These are phyloP conservation scores for Clitarchus hookeri DNA, from an alignment of 2,888 invertebrate genomes.

Conservation along the genomic window DNA sequence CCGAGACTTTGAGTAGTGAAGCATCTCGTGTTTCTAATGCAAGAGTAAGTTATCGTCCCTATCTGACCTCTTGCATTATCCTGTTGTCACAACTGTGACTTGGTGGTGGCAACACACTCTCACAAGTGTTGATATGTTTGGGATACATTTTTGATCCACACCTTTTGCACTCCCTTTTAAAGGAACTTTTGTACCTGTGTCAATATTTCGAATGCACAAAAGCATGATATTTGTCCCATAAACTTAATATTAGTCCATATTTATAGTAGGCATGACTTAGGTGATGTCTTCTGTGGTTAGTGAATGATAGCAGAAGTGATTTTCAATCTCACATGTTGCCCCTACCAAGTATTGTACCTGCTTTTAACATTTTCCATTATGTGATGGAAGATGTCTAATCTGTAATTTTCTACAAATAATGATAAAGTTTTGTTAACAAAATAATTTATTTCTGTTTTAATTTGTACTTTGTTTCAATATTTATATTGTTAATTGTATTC, in stretches of 20 bases:
- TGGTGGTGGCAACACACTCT: not conserved
- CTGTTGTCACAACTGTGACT: constrained; percentile 6
- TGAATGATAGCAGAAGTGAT: not conserved
- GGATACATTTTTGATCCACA: not conserved
- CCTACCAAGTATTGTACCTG: constrained; percentile 24
- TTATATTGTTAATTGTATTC: constrained; percentile 36
- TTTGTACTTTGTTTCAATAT: constrained; percentile 40
- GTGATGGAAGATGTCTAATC: constrained; percentile 22
- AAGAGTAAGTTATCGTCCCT: too few species aligned
- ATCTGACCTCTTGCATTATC: not conserved
- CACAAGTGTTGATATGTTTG: not conserved
- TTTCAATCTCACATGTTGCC: not conserved
- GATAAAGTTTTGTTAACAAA: constrained; percentile 37
- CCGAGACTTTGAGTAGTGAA: too few species aligned
- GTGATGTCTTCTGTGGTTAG: not conserved
- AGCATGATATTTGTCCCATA: too few species aligned
- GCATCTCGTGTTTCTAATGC: too few species aligned
- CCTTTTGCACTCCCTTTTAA: too few species aligned
- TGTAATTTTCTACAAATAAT: constrained; percentile 19
- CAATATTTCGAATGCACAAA: too few species aligned
- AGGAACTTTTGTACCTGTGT: too few species aligned
- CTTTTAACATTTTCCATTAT: constrained; percentile 15
- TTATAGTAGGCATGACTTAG: not conserved
- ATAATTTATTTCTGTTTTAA: constrained; percentile 39
- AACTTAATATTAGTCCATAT: not conserved